These are phyloP conservation scores for Idaea dimidiata DNA, from an alignment of 2,888 invertebrate genomes.

Conservation along the genomic window DNA sequence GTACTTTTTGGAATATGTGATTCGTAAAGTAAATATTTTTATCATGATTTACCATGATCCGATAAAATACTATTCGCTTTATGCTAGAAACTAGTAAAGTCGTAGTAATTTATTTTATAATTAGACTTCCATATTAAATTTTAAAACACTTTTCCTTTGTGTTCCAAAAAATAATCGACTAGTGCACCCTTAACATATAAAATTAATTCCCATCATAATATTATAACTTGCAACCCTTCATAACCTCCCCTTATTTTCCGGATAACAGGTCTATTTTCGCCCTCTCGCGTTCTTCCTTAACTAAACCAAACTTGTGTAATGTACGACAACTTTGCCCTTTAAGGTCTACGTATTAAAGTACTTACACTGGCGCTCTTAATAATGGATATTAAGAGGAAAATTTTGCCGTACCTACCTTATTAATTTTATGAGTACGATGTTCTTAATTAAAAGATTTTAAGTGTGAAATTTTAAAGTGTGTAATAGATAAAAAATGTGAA, in stretches of 20 bases:
- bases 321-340: constrained; percentile 36
- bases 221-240: constrained; percentile 7
- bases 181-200: not conserved
- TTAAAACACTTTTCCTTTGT: no score
- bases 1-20: no score
- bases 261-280: constrained; percentile 56
- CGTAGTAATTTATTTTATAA: no score
- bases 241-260: constrained; percentile 42
- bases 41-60: no score
- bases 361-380: not conserved
- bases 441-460: no score
- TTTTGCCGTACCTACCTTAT: not conserved
- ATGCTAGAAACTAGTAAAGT: no score
- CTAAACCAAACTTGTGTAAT: constrained; percentile 41
- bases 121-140: no score
- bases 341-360: not conserved
- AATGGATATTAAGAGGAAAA: not conserved
- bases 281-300: constrained; percentile 34
- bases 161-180: no score
- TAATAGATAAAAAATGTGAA: no score
- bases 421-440: not conserved
- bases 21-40: no score
- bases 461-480: no score
- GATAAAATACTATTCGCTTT: no score
- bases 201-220: not conserved